Conservation (phyloP, 2,888 invertebrate species). For the Xiphydria camelus region DNA sequence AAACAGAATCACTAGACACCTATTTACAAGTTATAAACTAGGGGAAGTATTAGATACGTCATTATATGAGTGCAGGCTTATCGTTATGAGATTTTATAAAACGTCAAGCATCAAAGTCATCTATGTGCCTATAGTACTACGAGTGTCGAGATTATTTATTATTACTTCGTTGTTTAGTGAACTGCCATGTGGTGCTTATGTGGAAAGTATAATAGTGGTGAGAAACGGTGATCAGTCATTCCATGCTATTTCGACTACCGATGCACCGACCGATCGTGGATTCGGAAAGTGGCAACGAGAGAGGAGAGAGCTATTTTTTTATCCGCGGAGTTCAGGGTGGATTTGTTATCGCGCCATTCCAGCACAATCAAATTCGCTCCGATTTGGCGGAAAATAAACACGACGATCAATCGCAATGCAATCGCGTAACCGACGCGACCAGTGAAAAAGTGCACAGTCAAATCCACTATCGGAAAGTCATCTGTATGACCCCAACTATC, state of each 20-base stretch:
- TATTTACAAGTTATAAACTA: constrained; percentile 1
- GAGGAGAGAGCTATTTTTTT: too few relatives aligned
- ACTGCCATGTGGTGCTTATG: constrained; percentile 20
- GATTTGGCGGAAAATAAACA: too few relatives aligned
- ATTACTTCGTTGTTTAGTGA: constrained; percentile 11
- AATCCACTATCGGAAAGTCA: too few relatives aligned
- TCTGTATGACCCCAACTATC: constrained; percentile 1
- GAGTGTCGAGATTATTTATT: neutral
- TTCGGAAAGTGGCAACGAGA: constrained; percentile 17
- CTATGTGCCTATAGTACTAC: constrained; percentile 12
- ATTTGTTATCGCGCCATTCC: too few relatives aligned
- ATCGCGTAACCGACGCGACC: too few relatives aligned
- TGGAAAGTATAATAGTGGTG: constrained; percentile 15
- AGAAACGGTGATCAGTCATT: constrained; percentile 23
- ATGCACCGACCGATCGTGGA: constrained; percentile 24
- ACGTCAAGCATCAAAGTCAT: constrained; percentile 9
- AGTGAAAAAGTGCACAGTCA: too few relatives aligned
- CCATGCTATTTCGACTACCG: constrained; percentile 31
- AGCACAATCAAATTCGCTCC: too few relatives aligned
- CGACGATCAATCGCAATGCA: too few relatives aligned
- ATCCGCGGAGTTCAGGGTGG: too few relatives aligned
- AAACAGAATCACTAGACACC: neutral
- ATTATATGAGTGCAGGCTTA: constrained; percentile 39
- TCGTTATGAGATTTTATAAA: constrained; percentile 29
- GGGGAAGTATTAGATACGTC: neutral